These are phyloP conservation scores for Cotesia vestalis DNA, from an alignment of 1,140 invertebrate species.

Conservation along the genomic window DNA sequence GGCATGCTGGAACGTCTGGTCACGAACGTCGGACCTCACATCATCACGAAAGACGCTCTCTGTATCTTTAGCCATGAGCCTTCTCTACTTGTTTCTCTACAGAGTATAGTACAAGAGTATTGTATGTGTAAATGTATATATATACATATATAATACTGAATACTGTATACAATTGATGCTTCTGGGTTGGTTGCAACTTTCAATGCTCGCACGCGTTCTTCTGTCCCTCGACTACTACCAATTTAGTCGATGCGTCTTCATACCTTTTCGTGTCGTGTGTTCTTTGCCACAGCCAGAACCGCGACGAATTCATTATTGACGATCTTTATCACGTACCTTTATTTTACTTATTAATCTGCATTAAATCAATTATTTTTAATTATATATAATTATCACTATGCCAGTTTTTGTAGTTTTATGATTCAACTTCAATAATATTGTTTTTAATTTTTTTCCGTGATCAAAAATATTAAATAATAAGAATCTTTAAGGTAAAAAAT, in stretches of 20 bases:
- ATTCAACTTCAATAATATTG: too few relatives aligned
- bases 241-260: slow-evolving; percentile 33
- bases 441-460: too few relatives aligned
- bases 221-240: slow-evolving; percentile 24
- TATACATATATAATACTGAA: neutral
- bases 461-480: too few relatives aligned
- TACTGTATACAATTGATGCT: slow-evolving; percentile 1
- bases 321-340: slow-evolving; percentile 3
- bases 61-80: slow-evolving; percentile 9
- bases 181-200: neutral
- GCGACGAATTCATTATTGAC: slow-evolving; percentile 16
- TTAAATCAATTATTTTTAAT: slow-evolving; percentile 2
- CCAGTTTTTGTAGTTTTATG: too few relatives aligned
- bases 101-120: too few relatives aligned
- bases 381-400: neutral
- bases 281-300: neutral
- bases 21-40: slow-evolving; percentile 55
- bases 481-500: too few relatives aligned
- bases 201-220: slow-evolving; percentile 28
- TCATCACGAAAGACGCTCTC: slow-evolving; percentile 49
- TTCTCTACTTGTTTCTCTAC: neutral
- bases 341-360: slow-evolving; percentile 1
- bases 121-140: neutral
- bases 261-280: slow-evolving; percentile 19
- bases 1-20: slow-evolving; percentile 44